Percentiles rank a stretch among this genome's conserved stretches.
phyloP scores from a whole-genome alignment of 1,140 invertebrate species.

The Heliconius eleuchia region DNA sequence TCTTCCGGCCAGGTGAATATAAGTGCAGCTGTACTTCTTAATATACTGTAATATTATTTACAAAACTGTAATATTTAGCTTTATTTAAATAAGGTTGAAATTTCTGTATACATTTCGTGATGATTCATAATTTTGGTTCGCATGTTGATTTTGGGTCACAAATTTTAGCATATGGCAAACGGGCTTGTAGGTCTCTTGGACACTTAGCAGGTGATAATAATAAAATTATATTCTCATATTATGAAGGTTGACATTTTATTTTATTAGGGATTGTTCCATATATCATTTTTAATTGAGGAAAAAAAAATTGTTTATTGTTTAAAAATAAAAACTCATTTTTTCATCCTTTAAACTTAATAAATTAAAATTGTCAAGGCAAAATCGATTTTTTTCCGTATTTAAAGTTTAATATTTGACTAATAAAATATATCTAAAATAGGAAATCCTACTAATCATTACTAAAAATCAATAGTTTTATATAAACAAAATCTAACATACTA shows the following conservation, averaged over 20 bases:
- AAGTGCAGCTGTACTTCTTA: neutral
- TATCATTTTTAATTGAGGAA: neutral
- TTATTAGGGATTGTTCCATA: neutral
- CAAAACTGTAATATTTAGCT: neutral
- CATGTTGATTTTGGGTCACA: conserved; percentile 26
- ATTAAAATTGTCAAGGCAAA: too few species aligned
- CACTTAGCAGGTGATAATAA: conserved; percentile 27
- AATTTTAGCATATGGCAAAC: conserved; percentile 35
- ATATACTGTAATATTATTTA: neutral
- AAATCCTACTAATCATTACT: too few species aligned
- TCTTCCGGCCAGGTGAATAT: conserved; percentile 24
- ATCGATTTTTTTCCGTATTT: too few species aligned
- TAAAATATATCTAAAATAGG: too few species aligned
- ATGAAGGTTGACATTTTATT: neutral
- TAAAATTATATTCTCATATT: neutral
- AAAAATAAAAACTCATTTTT: too few species aligned
- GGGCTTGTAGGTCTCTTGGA: conserved; percentile 25
- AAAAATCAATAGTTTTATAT: too few species aligned
- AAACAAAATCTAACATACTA: too few species aligned
- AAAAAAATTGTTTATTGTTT: too few species aligned
- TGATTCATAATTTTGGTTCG: conserved; percentile 13
- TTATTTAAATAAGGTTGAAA: conserved; percentile 17
- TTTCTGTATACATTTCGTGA: neutral
- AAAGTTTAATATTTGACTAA: too few species aligned
- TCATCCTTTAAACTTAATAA: neutral